A percentile compares a stretch with the other conserved stretches of the same genome.
Evolutionary conservation across 2,888 invertebrate species (phyloP).

Genomic region (Amblyjoppa proteus): DNA sequence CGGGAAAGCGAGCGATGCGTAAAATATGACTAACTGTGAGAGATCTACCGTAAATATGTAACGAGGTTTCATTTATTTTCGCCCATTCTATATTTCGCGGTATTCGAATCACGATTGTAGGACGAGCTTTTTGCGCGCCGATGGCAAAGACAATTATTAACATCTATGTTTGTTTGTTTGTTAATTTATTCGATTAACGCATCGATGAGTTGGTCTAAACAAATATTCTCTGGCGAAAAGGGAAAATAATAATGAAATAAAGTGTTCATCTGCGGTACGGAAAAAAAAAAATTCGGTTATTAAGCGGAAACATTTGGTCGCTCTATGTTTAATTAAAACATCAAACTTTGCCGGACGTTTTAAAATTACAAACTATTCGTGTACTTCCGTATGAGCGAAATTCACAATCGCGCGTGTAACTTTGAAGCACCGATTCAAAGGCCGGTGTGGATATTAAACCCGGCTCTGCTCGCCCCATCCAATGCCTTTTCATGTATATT

Average conservation of each 20-base stretch:
- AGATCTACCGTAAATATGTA: not conserved
- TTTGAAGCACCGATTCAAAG: not conserved
- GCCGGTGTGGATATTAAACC: not conserved
- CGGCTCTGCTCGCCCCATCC: not conserved
- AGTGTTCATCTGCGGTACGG: not conserved
- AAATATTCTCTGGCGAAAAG: not conserved
- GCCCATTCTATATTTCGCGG: not conserved
- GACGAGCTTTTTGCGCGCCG: not conserved
- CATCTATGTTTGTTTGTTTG: not conserved
- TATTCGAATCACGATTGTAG: not conserved
- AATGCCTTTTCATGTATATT: not conserved
- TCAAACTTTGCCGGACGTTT: not conserved
- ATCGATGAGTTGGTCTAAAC: not conserved
- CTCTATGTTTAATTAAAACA: not conserved
- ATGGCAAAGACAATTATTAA: not conserved
- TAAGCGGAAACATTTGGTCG: not conserved
- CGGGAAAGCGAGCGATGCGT: slow-evolving; percentile 11
- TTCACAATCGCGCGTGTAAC: not conserved
- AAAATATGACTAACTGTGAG: not conserved
- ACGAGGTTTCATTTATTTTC: not conserved
- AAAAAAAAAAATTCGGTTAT: not conserved
- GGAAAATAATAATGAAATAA: not conserved
- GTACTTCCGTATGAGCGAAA: not conserved
- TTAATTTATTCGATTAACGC: not conserved
- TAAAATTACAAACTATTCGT: not conserved